Base-by-base conservation (phyloP, 2,888 invertebrate genomes). In the Archaeoteleia sp. region DNA sequence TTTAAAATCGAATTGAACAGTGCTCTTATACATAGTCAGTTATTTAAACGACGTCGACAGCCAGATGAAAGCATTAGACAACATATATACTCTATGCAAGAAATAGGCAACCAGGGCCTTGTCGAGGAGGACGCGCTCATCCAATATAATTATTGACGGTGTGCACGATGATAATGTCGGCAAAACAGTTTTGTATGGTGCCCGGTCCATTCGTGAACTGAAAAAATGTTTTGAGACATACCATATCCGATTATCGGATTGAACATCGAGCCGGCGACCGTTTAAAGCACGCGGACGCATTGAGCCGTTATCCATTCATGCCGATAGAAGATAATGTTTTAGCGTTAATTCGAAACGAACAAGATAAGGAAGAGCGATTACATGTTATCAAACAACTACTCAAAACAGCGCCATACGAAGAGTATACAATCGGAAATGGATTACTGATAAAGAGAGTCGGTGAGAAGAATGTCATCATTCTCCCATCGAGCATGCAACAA, bases 91-190 rank as follows among this genome's bases (percentile, higher is more conserved):
- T 62, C 55, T 0, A 74, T 75, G 72, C 49, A 55, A 13, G 66
- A 67, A 20, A 75, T 72, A 8, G 71, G 66, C 0, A 62, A 45
- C 4, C 66, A 73, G 51, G 72, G 62, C 0, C 7, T 57, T 1
- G 23, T 75, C 0, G 71, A 74, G 35, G 67, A 71, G 17, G 66
- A 54, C 1, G 72, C 73, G 0, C 6, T 73, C 1, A 62, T 75
- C 1, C 67, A 73, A 10, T 60, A 74, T n/a, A n/a, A 66, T 73
- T 6, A 63, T 72, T 2, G 68, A 74, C 10, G 75, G 73, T 0
- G 35, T 73, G 5, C 60, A 35, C 7, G 72, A 71, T 14, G 30
- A 54, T 2, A 66, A 73, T 35, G 8, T 10, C 4, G 70, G 63
- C 9, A 74, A 76, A 10, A 20, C 46, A 0, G 42, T 68, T 8